Conservation (phyloP, 2,888 invertebrate genomes). For the Calameuta idolon region DNA sequence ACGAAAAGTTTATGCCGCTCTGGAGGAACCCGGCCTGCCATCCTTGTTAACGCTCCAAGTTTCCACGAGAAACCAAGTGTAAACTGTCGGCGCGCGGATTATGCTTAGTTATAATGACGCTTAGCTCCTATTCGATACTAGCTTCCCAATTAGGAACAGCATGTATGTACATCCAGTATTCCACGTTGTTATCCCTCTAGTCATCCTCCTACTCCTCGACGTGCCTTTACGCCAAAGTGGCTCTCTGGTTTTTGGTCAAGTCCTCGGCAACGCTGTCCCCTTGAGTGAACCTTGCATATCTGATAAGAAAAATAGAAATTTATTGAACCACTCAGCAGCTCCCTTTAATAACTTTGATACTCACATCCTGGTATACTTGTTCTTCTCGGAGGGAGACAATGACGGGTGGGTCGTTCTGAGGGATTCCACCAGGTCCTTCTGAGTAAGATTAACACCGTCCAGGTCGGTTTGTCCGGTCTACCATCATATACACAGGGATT, state of each 20-base stretch:
- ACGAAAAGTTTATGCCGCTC: conserved; percentile 59
- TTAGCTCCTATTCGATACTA: conserved; percentile 23
- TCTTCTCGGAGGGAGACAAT: conserved; percentile 76
- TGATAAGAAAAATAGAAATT: conserved; percentile 47
- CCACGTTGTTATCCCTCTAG: not conserved
- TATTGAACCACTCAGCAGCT: not conserved
- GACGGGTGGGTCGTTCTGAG: conserved; percentile 82
- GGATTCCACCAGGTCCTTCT: conserved; percentile 76
- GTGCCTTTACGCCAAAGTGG: conserved; percentile 69
- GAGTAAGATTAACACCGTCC: conserved; percentile 64
- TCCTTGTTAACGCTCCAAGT: conserved; percentile 36
- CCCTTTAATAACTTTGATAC: conserved; percentile 53
- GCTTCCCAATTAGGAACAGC: conserved; percentile 25
- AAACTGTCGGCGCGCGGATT: conserved; percentile 40
- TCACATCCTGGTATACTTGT: conserved; percentile 83
- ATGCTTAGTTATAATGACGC: conserved; percentile 40
- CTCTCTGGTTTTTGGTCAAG: conserved; percentile 69
- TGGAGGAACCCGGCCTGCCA: conserved; percentile 19
- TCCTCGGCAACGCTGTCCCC: conserved; percentile 71
- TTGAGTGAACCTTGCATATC: conserved; percentile 74
- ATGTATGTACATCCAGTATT: not conserved
- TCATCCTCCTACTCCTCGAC: not conserved
- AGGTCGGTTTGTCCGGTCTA: conserved; percentile 24
- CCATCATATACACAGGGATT: not conserved
- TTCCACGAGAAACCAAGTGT: conserved; percentile 30